These are phyloP conservation scores for Catamblyrhynchus diadema DNA, from an alignment of 2,797 vertebrate species.

Conservation along the genomic window DNA sequence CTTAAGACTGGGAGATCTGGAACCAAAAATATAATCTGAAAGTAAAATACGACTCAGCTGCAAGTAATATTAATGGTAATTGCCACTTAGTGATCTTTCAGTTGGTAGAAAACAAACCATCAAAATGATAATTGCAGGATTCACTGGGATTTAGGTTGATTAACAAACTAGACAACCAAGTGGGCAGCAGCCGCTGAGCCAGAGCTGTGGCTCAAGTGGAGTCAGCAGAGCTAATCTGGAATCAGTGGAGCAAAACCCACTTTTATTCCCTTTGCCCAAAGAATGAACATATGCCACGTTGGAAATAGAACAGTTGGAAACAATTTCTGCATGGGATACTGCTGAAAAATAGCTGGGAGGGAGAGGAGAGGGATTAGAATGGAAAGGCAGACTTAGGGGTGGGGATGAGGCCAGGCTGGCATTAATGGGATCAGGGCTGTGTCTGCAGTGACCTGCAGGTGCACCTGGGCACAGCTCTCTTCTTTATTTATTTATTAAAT, in stretches of 20 bases:
- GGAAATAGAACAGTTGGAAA: slow-evolving; percentile 17
- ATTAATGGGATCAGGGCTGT: neutral
- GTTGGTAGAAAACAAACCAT: slow-evolving; percentile 34
- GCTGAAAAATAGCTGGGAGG: neutral
- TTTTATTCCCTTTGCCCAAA: neutral
- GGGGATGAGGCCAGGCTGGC: neutral
- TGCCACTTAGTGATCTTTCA: slow-evolving; percentile 14
- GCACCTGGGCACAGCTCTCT: neutral
- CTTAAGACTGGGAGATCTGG: neutral
- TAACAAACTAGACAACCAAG: slow-evolving; percentile 3
- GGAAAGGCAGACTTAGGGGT: neutral
- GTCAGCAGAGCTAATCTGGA: neutral
- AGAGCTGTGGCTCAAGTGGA: neutral
- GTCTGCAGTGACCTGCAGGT: neutral
- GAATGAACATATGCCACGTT: neutral
- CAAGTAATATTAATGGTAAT: slow-evolving; percentile 15
- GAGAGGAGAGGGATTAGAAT: neutral
- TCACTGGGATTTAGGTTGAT: slow-evolving; percentile 4
- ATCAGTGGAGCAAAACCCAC: neutral
- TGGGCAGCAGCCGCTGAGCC: neutral
- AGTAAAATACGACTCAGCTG: slow-evolving; percentile 1
- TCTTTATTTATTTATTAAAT: neutral
- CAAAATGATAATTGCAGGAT: slow-evolving; percentile 53
- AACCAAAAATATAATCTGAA: neutral
- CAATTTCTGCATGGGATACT: neutral